Base-by-base conservation (phyloP, 2,888 invertebrate genomes). In the Blastobasis lacticolella region DNA sequence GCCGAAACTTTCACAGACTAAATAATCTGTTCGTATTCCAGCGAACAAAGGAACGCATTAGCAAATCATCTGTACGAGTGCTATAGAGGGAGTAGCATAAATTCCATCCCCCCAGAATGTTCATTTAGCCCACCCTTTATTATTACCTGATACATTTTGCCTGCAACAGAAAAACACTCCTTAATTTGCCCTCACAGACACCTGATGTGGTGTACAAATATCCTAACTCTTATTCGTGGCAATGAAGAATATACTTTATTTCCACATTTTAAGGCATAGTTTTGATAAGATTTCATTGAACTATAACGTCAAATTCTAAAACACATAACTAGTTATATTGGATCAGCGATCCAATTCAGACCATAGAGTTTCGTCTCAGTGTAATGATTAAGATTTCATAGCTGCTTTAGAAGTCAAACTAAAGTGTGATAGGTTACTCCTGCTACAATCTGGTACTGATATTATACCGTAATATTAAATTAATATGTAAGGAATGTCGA, bases 71-170 rank as follows among this genome's bases (percentile, higher is more conserved):
- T 55, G 63, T 64, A 69, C 64, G 64, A 55, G 57, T 64, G 67
- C 57, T 52, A 50, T 54, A 37, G 1, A 59, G 60, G 64, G 61
- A 63, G 68, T 66, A 69, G 67, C 67, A 73, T 69, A 73, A 73
- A 73, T 71, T 67, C 62, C 57, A 56, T 68, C 71, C 70, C 69
- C 68, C 60, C 10, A 10, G 45, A 49, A 71, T 70, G 69, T 66
- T 75, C 75, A 74, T 75, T 70, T 72, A 71, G 66, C 75, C 23
- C 67, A 54, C 67, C 69, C 69, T 73, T 66, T 75, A 75, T 75
- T 79, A 78, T 74, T 78, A 79, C 75, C 74, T 76, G 75, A 81
- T 78, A 78, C 73, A 73, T 76, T 79, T 73, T 71, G 70, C 71
- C 67, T 67, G 60, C 66, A 71, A 71, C 66, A 73, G 75, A 79